These are phyloP conservation scores for Tridacna crocea DNA, from an alignment of 2,888 invertebrate species.

Conservation along the genomic window DNA sequence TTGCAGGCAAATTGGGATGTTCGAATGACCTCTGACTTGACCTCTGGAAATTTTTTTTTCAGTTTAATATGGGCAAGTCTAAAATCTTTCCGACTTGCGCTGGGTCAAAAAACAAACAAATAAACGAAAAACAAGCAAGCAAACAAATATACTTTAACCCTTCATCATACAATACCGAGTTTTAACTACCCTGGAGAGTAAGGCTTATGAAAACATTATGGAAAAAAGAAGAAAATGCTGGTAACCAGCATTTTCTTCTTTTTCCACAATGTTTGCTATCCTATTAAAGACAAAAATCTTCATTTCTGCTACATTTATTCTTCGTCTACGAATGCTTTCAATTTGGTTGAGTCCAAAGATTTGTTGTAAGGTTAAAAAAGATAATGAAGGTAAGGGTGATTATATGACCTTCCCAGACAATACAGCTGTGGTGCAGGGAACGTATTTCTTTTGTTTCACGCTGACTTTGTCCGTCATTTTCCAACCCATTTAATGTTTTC, in stretches of 20 bases:
- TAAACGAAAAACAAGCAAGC: background rate
- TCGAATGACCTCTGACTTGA: background rate
- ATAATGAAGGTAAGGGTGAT: no score
- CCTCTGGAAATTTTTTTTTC: background rate
- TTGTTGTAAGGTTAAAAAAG: no score
- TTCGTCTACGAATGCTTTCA: no score
- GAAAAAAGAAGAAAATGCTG: background rate
- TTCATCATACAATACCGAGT: background rate
- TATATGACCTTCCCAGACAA: no score
- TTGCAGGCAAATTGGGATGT: background rate
- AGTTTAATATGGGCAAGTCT: no score
- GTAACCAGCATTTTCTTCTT: background rate
- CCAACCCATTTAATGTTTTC: background rate
- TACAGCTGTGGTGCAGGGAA: background rate
- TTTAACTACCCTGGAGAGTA: background rate
- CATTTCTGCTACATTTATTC: no score
- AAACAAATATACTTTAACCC: background rate
- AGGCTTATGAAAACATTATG: background rate
- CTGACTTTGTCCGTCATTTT: conserved; percentile 23
- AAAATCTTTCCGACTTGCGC: background rate
- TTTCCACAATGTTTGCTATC: background rate
- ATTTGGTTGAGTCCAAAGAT: no score
- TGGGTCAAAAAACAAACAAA: background rate
- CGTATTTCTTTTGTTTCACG: background rate
- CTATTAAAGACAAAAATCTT: no score